A percentile compares a stretch with the other conserved stretches of the same genome.
phyloP scores from a whole-genome alignment of 2,888 invertebrate species.

The Heliconius charithonia region DNA sequence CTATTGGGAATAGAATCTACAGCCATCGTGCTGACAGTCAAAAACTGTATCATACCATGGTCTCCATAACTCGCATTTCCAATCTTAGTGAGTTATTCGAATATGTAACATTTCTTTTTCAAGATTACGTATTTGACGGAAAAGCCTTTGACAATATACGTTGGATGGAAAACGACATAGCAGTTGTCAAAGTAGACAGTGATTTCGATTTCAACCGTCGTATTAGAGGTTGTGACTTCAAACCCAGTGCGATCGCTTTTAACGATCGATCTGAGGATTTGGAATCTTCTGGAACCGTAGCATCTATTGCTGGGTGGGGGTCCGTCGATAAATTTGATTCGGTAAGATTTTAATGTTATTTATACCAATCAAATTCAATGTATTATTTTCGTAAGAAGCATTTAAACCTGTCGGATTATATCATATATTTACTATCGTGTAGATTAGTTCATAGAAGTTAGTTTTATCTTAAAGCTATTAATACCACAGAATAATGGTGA shows the following conservation, averaged over 20 bases:
- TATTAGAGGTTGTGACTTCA: slow-evolving; percentile 69
- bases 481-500: no score
- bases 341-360: slow-evolving; percentile 54
- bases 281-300: slow-evolving; percentile 59
- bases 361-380: not conserved
- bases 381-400: no score
- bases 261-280: slow-evolving; percentile 61
- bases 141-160: slow-evolving; percentile 69
- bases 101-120: not conserved
- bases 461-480: no score
- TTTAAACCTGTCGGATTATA: no score
- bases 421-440: no score
- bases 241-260: slow-evolving; percentile 62
- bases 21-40: no score
- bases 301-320: slow-evolving; percentile 73
- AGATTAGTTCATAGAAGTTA: no score
- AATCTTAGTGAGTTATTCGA: not conserved
- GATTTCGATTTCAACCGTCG: slow-evolving; percentile 68
- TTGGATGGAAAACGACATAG: slow-evolving; percentile 76
- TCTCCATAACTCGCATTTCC: no score
- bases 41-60: no score
- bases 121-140: slow-evolving; percentile 71
- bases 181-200: slow-evolving; percentile 72
- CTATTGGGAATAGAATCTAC: no score
- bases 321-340: slow-evolving; percentile 57